Evolutionary conservation across 2,888 invertebrate genomes (phyloP), one percentile per base, ranked within the genome.

Genomic region (Lasioglossum vierecki): DNA sequence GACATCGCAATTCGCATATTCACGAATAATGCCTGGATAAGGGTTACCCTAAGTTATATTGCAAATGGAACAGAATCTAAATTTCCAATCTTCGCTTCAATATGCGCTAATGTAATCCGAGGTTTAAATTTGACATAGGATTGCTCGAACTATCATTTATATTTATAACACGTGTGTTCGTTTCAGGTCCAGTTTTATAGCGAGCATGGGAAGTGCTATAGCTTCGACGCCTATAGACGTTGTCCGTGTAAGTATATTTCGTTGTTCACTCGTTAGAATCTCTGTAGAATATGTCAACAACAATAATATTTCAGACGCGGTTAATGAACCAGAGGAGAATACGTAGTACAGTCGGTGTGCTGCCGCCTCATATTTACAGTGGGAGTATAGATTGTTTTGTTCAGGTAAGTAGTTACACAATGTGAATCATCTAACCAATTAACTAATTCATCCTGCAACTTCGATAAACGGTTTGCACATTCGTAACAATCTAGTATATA

Each of bases 161-260:
- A 41, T 60, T 75, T 30, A 15, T 70, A 6, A 6, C 5, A 30
- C 6, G 15, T 60, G 44, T 80, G 53, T 76, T 57, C 77, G 76
- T 95, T 96, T 79, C 95, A 98, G 98, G 91, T 98, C 99, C 87
- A 98, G 98, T 96, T 97, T 98, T 95, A 96, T 98, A 91, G 99
- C 99, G 89, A 98, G 98, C 94, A 96, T 99, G 92, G 98, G 98
- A 88, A 99, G 98, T 94, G 99, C 99, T 53, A 96, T 99, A 85
- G 98, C 99, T 84, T 99, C 99, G 83, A 99, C 98, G 81, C 99
- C 99, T 49, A 97, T 99, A 82, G 99, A 99, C 95, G 99, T 99
- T 85, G 96, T 99, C 85, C 96, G 98, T 96, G 99, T 98, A 95
- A 96, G 96, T 95, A 83, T 75, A 76, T 15, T 57, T n/a, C 30